Percentiles rank a stretch among this genome's conserved stretches.
These are phyloP conservation scores for Nerophis ophidion DNA, from an alignment of 2,113 vertebrate species.

Conservation along the genomic window DNA sequence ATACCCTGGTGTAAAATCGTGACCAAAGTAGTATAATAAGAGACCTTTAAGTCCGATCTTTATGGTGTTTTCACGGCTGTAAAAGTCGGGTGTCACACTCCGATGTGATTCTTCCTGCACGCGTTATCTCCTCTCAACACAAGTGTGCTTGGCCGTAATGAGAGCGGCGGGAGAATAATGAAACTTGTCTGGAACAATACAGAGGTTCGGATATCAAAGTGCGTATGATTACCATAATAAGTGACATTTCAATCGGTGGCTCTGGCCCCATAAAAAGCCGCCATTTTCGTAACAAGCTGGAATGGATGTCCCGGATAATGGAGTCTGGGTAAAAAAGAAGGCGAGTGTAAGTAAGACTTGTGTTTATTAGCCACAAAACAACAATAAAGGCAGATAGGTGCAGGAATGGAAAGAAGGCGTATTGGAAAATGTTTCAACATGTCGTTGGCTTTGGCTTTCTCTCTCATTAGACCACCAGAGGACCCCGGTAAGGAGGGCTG, in stretches of 20 bases:
- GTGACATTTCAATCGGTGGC: constrained; percentile 55
- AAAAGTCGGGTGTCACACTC: not conserved
- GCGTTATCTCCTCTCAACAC: constrained; percentile 42
- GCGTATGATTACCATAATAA: constrained; percentile 51
- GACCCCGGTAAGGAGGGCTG: constrained; percentile 6
- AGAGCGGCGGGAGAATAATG: constrained; percentile 51
- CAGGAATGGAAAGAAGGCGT: constrained; percentile 12
- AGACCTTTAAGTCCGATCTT: not conserved
- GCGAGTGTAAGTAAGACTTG: constrained; percentile 11
- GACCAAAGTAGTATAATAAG: too few species aligned
- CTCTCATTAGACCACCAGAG: constrained; percentile 57
- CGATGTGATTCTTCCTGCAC: constrained; percentile 11
- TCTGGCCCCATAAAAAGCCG: constrained; percentile 23
- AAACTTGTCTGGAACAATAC: constrained; percentile 55
- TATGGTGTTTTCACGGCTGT: not conserved
- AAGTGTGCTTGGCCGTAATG: constrained; percentile 44
- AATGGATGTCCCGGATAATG: constrained; percentile 43
- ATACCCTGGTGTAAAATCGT: too few species aligned
- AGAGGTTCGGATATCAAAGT: constrained; percentile 49
- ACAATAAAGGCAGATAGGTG: constrained; percentile 23
- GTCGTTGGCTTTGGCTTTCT: constrained; percentile 27
- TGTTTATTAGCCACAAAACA: constrained; percentile 6
- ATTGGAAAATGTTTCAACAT: constrained; percentile 43
- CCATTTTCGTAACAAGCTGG: constrained; percentile 42
- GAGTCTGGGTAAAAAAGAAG: constrained; percentile 26